These are phyloP conservation scores for Lagopus leucura DNA, from an alignment of 2,113 vertebrate species.

Conservation along the genomic window DNA sequence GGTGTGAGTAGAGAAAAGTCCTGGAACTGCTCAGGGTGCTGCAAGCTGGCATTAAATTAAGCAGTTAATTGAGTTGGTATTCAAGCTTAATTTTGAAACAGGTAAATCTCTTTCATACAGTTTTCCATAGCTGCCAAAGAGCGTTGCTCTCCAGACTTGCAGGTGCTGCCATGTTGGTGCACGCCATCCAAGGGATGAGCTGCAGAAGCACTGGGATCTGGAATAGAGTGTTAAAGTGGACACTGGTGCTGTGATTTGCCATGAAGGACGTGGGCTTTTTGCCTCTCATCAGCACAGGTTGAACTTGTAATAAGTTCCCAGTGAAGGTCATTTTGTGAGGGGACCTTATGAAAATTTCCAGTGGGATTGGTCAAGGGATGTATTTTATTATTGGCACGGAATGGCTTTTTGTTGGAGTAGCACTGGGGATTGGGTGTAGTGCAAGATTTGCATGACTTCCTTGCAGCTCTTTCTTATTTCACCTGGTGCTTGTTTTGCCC, in stretches of 20 bases:
- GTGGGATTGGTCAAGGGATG: neutral
- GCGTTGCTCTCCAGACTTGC: neutral
- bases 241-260: fast-evolving
- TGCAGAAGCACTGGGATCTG: neutral
- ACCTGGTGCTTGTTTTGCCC: neutral
- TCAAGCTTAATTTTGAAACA: neutral
- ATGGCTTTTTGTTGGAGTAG: neutral
- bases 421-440: fast-evolving
- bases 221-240: fast-evolving
- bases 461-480: neutral
- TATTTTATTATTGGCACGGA: neutral
- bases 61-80: neutral
- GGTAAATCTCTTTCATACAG: neutral
- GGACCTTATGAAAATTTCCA: neutral
- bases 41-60: constrained; percentile 12
- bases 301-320: neutral
- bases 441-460: neutral
- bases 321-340: neutral
- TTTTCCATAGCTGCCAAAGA: neutral
- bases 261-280: fast-evolving
- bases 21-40: constrained; percentile 7
- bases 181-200: fast-evolving
- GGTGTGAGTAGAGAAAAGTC: neutral
- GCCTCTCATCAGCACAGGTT: neutral
- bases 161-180: neutral